Percentiles rank a stretch among this genome's conserved stretches.
phyloP scores from a whole-genome alignment of 2,113 vertebrate species.

The Callionymus lyra region DNA sequence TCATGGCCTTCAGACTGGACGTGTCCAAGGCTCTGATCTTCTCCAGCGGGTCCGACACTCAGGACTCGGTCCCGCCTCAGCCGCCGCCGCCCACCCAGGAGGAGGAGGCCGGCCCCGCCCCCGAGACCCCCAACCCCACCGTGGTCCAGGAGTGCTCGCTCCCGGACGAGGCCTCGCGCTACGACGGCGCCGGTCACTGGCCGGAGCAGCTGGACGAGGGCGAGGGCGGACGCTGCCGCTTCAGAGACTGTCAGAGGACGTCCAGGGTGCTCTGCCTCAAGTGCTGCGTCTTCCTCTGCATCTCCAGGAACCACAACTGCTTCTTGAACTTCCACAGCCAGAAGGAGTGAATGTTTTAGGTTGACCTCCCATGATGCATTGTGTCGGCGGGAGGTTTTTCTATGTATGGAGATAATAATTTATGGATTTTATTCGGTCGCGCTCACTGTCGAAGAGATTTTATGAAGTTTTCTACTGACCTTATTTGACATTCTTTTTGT shows the following conservation, averaged over 20 bases:
- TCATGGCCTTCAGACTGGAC: conserved; percentile 68
- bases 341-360: too few species aligned
- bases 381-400: not conserved
- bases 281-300: conserved; percentile 73
- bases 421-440: too few species aligned
- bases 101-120: conserved; percentile 25
- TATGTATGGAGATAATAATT: too few species aligned
- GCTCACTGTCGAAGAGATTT: too few species aligned
- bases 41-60: conserved; percentile 36
- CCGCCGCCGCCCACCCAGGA: too few species aligned
- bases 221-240: conserved; percentile 62
- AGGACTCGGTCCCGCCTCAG: conserved; percentile 54
- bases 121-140: conserved; percentile 26
- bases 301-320: conserved; percentile 70
- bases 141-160: conserved; percentile 49
- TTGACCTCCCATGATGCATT: conserved; percentile 22
- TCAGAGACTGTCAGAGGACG: conserved; percentile 62
- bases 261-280: conserved; percentile 70
- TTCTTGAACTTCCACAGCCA: conserved; percentile 71
- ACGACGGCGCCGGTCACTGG: conserved; percentile 70
- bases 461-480: too few species aligned
- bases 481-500: too few species aligned
- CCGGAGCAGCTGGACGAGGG: conserved; percentile 65
- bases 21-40: conserved; percentile 65
- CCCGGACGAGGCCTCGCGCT: conserved; percentile 54